phyloP scores from a whole-genome alignment of 2,797 vertebrate genomes.

The Anniella stebbinsi region DNA sequence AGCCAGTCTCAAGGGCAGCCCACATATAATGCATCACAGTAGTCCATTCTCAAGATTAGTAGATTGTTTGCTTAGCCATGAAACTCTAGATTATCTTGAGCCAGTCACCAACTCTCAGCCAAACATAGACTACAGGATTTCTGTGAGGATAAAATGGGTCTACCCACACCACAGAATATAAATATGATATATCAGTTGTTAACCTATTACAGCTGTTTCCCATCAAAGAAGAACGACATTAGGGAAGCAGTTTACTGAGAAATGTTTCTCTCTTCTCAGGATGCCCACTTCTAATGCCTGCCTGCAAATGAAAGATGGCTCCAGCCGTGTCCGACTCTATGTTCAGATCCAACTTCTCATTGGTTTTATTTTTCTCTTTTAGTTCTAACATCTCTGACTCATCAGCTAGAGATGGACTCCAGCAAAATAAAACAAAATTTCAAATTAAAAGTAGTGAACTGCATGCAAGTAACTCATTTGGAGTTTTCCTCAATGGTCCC shows the following conservation, averaged over 20 bases:
- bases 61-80: too few relatives aligned
- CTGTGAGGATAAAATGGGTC: neutral
- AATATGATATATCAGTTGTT: neutral
- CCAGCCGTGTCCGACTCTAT: conserved; percentile 21
- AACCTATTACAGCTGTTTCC: neutral
- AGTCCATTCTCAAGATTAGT: neutral
- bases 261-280: neutral
- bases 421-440: conserved; percentile 65
- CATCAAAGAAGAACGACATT: neutral
- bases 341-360: conserved; percentile 23
- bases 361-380: neutral
- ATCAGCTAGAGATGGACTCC: conserved; percentile 57
- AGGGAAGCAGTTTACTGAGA: conserved; percentile 17
- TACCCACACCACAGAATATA: neutral
- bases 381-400: conserved; percentile 49
- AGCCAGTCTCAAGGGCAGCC: too few relatives aligned
- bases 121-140: neutral
- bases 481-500: conserved; percentile 68
- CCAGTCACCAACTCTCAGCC: neutral
- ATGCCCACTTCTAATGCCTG: conserved; percentile 1
- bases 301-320: conserved; percentile 1
- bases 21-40: too few relatives aligned
- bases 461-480: conserved; percentile 70
- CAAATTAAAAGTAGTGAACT: conserved; percentile 78
- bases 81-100: neutral